Conservation (phyloP, 2,888 invertebrate genomes). For the Allophyes oxyacanthae region DNA sequence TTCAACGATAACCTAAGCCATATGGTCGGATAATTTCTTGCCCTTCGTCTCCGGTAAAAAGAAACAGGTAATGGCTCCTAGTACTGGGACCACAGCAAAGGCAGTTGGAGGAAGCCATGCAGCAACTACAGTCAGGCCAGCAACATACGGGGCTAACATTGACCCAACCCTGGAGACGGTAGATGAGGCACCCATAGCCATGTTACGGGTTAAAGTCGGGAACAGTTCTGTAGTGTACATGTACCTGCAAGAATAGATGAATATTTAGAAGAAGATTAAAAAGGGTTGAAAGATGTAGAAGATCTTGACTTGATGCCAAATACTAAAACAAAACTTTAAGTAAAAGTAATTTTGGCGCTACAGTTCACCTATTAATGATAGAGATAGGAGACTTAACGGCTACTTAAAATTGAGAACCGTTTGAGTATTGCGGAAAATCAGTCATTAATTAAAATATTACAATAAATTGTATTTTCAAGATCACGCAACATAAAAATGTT, state of each 20-base stretch:
- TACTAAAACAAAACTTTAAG: too few relatives aligned
- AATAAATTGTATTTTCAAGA: too few relatives aligned
- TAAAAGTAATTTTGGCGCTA: too few relatives aligned
- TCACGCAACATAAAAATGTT: too few relatives aligned
- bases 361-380: too few relatives aligned
- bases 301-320: too few relatives aligned
- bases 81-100: constrained; percentile 58
- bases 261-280: too few relatives aligned
- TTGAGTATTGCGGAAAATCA: too few relatives aligned
- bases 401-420: too few relatives aligned
- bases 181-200: constrained; percentile 89
- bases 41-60: constrained; percentile 66
- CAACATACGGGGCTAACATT: constrained; percentile 90
- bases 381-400: too few relatives aligned
- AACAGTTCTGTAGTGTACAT: constrained; percentile 89
- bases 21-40: constrained; percentile 51
- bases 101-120: constrained; percentile 62
- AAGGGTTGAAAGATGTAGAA: too few relatives aligned
- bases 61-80: constrained; percentile 55
- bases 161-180: constrained; percentile 89
- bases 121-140: constrained; percentile 57
- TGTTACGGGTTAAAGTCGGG: constrained; percentile 89
- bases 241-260: constrained; percentile 58
- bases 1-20: constrained; percentile 34
- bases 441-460: too few relatives aligned